These are phyloP conservation scores for Mythimna vitellina DNA, from an alignment of 2,888 invertebrate genomes.

Conservation along the genomic window DNA sequence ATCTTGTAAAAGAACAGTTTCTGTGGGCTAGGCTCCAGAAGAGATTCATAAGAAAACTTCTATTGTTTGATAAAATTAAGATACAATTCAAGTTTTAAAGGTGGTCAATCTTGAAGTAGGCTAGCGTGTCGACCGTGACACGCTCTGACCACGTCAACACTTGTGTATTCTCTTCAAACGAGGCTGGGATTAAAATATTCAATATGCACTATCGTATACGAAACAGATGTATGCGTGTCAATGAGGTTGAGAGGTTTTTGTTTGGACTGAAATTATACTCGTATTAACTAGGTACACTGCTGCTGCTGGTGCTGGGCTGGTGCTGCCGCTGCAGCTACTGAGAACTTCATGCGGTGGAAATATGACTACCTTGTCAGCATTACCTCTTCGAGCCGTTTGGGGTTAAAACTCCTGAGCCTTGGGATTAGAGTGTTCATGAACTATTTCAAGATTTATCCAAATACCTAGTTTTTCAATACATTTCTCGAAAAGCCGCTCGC, in stretches of 20 bases:
- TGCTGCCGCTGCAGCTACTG: too few relatives aligned
- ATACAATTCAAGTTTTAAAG: neutral
- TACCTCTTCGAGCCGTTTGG: too few relatives aligned
- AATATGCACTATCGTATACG: constrained; percentile 12
- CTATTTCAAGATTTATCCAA: too few relatives aligned
- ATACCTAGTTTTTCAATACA: too few relatives aligned
- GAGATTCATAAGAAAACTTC: neutral
- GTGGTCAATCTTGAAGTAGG: constrained; percentile 5
- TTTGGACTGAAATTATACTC: neutral
- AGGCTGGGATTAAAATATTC: constrained; percentile 47
- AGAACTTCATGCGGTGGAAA: too few relatives aligned
- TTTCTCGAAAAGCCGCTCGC: too few relatives aligned
- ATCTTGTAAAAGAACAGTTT: neutral
- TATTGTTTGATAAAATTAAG: neutral
- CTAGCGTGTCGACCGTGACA: constrained; percentile 43
- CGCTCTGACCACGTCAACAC: constrained; percentile 15
- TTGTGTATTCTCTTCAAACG: constrained; percentile 44
- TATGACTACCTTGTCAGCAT: too few relatives aligned
- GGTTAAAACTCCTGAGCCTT: too few relatives aligned
- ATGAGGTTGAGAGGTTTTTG: neutral
- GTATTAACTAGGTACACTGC: too few relatives aligned
- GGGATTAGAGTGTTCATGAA: too few relatives aligned
- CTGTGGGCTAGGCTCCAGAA: neutral
- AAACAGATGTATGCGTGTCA: constrained; percentile 1
- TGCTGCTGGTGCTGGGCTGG: too few relatives aligned